These are phyloP conservation scores for Mionectes macconnelli DNA, from an alignment of 2,113 vertebrate genomes.

Conservation along the genomic window DNA sequence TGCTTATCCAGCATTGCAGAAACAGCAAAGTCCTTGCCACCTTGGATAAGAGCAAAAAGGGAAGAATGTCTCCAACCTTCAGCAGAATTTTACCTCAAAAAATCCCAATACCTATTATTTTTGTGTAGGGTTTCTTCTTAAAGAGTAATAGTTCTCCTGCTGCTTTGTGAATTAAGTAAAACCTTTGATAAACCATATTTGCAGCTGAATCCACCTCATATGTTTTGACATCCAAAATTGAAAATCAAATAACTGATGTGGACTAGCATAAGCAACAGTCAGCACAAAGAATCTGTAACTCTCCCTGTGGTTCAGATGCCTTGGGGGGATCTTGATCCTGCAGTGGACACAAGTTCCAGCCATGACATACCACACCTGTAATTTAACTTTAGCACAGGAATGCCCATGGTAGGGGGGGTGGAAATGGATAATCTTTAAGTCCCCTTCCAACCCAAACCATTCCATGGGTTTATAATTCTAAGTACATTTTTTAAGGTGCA, in stretches of 20 bases:
- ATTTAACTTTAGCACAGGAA: not conserved
- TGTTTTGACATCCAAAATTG: fast-evolving
- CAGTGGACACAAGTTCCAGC: fast-evolving
- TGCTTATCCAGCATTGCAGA: slow-evolving; percentile 33
- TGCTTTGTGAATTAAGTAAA: not conserved
- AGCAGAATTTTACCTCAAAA: not conserved
- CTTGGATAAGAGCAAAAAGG: not conserved
- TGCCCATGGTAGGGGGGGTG: not conserved
- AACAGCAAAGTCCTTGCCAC: slow-evolving; percentile 33
- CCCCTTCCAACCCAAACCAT: not conserved
- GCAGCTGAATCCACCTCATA: not conserved
- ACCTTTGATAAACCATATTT: fast-evolving
- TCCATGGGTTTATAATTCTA: not conserved
- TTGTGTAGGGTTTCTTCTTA: not conserved
- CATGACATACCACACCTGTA: not conserved
- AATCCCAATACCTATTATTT: not conserved
- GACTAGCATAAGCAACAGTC: not conserved
- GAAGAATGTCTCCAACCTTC: not conserved
- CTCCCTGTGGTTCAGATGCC: not conserved
- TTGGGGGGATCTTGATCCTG: not conserved
- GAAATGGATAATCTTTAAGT: not conserved
- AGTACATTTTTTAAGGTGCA: not conserved
- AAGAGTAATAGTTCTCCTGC: not conserved
- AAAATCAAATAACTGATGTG: not conserved
- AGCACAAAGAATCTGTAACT: not conserved